These are phyloP conservation scores for Allochrocebus solatus DNA, from an alignment of 2,797 vertebrate species.

Conservation along the genomic window DNA sequence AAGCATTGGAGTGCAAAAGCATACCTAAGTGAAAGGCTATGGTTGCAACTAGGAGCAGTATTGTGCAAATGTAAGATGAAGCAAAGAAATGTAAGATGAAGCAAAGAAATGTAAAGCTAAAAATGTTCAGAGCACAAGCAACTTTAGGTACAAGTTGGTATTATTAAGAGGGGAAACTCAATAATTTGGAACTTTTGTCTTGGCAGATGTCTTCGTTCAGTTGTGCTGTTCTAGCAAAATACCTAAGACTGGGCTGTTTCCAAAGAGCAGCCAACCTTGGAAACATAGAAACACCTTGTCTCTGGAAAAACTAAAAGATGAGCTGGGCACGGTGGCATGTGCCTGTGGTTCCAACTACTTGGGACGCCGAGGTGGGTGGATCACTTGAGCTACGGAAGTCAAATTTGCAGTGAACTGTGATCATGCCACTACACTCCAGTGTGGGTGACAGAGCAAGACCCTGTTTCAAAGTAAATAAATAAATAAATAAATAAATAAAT, in stretches of 20 bases:
- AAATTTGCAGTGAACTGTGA: background rate
- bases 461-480: background rate
- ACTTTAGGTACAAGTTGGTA: accelerated
- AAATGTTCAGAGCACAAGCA: background rate
- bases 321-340: background rate
- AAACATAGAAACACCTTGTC: background rate
- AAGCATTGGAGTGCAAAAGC: background rate
- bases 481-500: too few relatives aligned
- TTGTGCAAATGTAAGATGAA: background rate
- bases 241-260: background rate
- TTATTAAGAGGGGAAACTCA: background rate
- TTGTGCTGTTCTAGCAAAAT: background rate
- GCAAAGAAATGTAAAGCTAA: background rate
- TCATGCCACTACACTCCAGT: background rate
- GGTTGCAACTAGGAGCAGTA: background rate
- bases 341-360: background rate
- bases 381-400: background rate
- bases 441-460: background rate
- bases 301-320: background rate
- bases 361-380: background rate
- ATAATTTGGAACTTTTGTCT: background rate
- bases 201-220: background rate
- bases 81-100: background rate
- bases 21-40: background rate
- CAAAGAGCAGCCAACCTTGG: background rate